Base-by-base conservation (phyloP, 2,797 vertebrate species). In the Enteromius anoplus region DNA sequence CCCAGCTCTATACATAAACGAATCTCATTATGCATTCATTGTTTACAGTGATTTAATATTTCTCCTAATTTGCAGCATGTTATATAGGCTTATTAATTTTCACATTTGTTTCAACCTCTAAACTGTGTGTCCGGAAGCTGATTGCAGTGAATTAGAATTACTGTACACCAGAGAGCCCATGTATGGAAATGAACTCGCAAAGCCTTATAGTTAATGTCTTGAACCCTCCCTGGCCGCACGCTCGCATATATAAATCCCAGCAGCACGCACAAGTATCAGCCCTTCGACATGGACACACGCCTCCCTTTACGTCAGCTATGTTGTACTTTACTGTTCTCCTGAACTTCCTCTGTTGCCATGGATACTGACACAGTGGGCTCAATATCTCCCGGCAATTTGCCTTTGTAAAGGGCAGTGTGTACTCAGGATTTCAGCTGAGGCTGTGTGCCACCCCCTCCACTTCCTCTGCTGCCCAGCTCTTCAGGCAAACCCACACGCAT, bases 261-360 rank as follows among this genome's bases (percentile, higher is more conserved):
- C 62, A 32, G 79, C 37, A 87, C 85, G 55, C 71, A 78, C 64
- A 7, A 26, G n/a, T 58, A 55, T 68, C 78, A 79, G 75, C 78
- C 81, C 62, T 37, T 81, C 75, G 9, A 49, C 51, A 83, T 42
- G 88, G 85, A 72, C 79, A 71, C 65, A 14, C 42, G 23, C 79
- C 80, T 88, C 89, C 87, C 91, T 88, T 82, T 84, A 86, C 88
- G 80, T 94, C 92, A 93, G 88, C 89, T 86, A 83, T 87, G 87
- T 88, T 62, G 87, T 89, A 89, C 90, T 92, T 92, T 89, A 90
- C 92, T 90, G 90, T 86, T 87, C 90, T 82, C 91, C 88, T 86
- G 90, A 91, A 87, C 89, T 92, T 92, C 91, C 91, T 92, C 91
- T 91, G 95, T 95, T 95, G 91, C 95, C 93, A 95, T 95, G 93